Evolutionary conservation across 2,113 vertebrate genomes (phyloP), one percentile per base, ranked within the genome.

Genomic region (Atractosteus spatula): DNA sequence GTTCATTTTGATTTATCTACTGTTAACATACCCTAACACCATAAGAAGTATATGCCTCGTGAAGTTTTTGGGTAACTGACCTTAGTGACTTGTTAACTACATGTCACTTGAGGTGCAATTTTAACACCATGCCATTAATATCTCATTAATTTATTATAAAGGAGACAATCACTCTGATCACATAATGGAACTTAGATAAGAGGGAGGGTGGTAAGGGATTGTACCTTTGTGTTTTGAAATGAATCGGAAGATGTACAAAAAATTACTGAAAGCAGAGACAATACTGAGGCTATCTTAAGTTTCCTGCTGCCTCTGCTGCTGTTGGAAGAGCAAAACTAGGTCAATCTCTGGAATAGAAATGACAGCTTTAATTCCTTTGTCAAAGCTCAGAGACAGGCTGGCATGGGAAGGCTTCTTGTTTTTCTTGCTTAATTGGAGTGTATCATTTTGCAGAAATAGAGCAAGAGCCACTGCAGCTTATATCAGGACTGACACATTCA

Each of bases 361-460:
- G 75, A 77, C 66, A 67, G 78, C 67, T 63, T 61, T 69, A 68
- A 79, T 80, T 77, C 65, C 43, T 66, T 64, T 6, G 55, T 59
- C 17, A 74, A 63, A 4, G 56, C 67, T 56, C 12, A 43, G n/a
- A 73, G 41, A 69, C 73, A 71, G 47, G 47, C 59, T 43, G 12
- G 41, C 62, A 42, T 17, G 17, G 62, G 41, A 64, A 42, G 62
- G 17, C 55, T 55, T 29, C 29, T 12, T 10, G 10, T 11, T 71
- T 71, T 76, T 64, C 78, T 86, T 78, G 81, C 77, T 81, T 77
- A 80, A 82, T 83, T 61, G 73, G 78, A 77, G 76, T 82, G 76
- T 73, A 74, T 85, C 80, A 69, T 55, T 74, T 79, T 80, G 78
- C 77, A 78, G 64, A 81, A 84, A 77, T 71, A 5, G 17, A 12